A percentile compares a stretch with the other conserved stretches of the same genome.
Conservation (phyloP, 2,888 invertebrate species). For the Opisthograptis luteolata region DNA sequence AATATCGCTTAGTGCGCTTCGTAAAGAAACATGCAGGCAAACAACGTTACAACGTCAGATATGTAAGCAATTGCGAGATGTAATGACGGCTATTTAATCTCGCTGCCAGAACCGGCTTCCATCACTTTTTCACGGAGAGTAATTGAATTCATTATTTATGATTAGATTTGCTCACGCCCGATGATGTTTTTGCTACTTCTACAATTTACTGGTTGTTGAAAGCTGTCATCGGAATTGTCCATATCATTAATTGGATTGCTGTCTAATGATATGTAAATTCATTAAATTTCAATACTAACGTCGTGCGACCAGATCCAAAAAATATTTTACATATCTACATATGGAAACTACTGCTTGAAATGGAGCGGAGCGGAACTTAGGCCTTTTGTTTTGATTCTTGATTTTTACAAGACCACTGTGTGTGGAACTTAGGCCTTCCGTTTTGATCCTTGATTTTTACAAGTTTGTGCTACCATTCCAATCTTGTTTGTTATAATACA, state of each 20-base stretch:
- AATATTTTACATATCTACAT: not conserved
- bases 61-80: constrained; percentile 39
- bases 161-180: constrained; percentile 45
- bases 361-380: too few relatives aligned
- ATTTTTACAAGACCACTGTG: constrained; percentile 44
- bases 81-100: constrained; percentile 48
- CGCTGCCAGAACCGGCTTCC: constrained; percentile 43
- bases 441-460: constrained; percentile 41
- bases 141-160: constrained; percentile 57
- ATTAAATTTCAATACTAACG: too few relatives aligned
- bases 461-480: constrained; percentile 35
- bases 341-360: not conserved
- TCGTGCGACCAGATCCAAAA: too few relatives aligned
- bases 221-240: constrained; percentile 27
- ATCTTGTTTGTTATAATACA: constrained; percentile 30
- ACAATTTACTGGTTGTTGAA: constrained; percentile 24
- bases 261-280: too few relatives aligned
- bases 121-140: constrained; percentile 52
- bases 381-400: constrained; percentile 40
- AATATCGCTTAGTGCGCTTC: constrained; percentile 45
- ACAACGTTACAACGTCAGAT: constrained; percentile 29
- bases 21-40: constrained; percentile 22
- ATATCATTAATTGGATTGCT: not conserved
- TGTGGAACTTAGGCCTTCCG: constrained; percentile 32
- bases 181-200: constrained; percentile 34